These are phyloP conservation scores for Capitella teleta DNA, from an alignment of 1,140 invertebrate genomes.

Conservation along the genomic window DNA sequence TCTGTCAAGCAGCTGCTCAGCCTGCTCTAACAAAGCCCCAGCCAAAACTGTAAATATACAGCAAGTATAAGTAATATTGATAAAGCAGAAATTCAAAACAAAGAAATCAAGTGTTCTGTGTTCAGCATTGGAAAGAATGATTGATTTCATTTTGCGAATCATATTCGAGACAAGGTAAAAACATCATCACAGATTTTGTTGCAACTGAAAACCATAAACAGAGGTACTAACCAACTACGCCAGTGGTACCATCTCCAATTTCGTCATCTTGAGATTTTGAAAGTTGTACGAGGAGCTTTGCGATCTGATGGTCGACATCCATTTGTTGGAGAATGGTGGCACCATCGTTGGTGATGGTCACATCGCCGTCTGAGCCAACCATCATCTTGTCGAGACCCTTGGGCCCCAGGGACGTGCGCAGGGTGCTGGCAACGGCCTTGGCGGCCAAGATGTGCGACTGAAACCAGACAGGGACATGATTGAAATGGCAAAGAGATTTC, in stretches of 20 bases:
- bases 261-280: conserved; percentile 99
- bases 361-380: conserved; percentile 93
- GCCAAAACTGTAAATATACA: conserved; percentile 51
- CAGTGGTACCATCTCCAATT: conserved; percentile 98
- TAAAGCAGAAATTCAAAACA: no score
- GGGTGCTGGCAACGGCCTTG: conserved; percentile 73
- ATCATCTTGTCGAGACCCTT: conserved; percentile 58
- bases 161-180: no score
- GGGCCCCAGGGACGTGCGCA: conserved; percentile 90
- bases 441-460: conserved; percentile 96
- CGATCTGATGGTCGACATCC: conserved; percentile 98
- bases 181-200: no score
- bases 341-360: conserved; percentile 97
- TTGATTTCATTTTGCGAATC: no score
- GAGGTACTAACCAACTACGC: conserved; percentile 68
- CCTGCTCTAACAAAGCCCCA: conserved; percentile 90
- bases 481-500: no score
- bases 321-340: conserved; percentile 98
- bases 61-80: conserved; percentile 6
- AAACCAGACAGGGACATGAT: conserved; percentile 41
- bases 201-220: no score
- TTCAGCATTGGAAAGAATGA: no score
- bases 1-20: conserved; percentile 80
- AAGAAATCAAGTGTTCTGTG: no score
- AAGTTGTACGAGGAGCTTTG: conserved; percentile 93